Evolutionary conservation across 2,113 vertebrate species (phyloP), one percentile per base, ranked within the genome.

Genomic region (Nibea coibor): DNA sequence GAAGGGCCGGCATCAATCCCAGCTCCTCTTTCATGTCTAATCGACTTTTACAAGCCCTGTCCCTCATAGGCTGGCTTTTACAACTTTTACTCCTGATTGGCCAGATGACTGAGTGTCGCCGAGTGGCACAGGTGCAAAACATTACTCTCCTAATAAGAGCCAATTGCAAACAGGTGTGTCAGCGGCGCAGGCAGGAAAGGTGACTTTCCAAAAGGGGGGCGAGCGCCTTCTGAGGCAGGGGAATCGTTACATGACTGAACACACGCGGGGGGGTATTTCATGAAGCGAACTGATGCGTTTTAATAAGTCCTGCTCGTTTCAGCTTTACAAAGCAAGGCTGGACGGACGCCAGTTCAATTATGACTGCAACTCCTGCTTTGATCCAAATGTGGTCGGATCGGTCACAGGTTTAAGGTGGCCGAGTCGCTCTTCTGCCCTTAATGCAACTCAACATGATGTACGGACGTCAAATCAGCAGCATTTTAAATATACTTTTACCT

Each of bases 161-260:
- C 83, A 80, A 91, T 89, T 80, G 89, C 86, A 87, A 93, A 88
- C 93, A 92, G 90, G 89, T 92, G 92, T 86, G 82, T 68, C 50
- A 39, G 81, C 22, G 16, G 74, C 5, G 1, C 50, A 7, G 56
- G 51, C 67, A 42, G 71, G 22, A 24, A 83, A 85, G 78, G 87
- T 84, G 83, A 86, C 85, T 82, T 61, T 64, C 4, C 28, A n/a
- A 39, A 64, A 42, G 51, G 39, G 48, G 35, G 51, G 53, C 20
- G 10, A 31, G 69, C 71, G 50, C 59, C 57, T 62, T 65, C 68
- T 57, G 73, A 75, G 42, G 74, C 51, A 3, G 42, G 54, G 72
- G 61, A 50, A 20, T 24, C 2, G 6, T 81, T 26, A 84, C 74
- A 67, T 6, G 75, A 70, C 45, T 48, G 69, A 69, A 64, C 64